Evolutionary conservation across 2,888 invertebrate species (phyloP).

Genomic region (Eristalis pertinax): DNA sequence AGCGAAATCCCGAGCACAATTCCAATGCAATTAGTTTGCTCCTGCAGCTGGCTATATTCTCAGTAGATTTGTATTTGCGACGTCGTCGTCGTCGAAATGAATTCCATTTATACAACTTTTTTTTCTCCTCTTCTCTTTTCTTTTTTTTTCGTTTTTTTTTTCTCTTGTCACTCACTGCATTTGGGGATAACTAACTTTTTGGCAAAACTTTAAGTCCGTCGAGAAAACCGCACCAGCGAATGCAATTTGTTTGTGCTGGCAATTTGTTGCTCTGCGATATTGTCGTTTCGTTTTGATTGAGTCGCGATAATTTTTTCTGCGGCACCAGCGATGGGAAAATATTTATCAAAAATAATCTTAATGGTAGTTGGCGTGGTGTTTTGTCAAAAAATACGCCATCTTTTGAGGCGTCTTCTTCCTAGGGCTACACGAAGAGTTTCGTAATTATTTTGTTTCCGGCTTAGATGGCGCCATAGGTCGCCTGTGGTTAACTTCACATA

Average conservation of each 20-base stretch:
- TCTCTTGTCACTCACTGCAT: slow-evolving; percentile 47
- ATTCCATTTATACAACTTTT: slow-evolving; percentile 41
- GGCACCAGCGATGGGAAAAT: slow-evolving; percentile 45
- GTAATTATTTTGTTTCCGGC: slow-evolving; percentile 73
- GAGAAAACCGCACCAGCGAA: background rate
- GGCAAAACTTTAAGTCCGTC: slow-evolving; percentile 24
- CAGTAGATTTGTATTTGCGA: slow-evolving; percentile 37
- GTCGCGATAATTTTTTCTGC: slow-evolving; percentile 32
- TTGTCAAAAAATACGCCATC: slow-evolving; percentile 77
- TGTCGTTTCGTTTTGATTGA: background rate
- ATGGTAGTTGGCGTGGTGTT: slow-evolving; percentile 72
- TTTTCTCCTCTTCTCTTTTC: slow-evolving; percentile 4
- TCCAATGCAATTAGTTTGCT: slow-evolving; percentile 7
- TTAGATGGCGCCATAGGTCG: slow-evolving; percentile 74
- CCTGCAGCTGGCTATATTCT: background rate
- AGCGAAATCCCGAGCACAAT: background rate
- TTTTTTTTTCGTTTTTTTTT: background rate
- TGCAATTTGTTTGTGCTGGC: background rate
- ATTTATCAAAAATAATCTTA: slow-evolving; percentile 69
- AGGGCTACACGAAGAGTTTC: slow-evolving; percentile 63
- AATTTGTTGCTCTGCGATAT: slow-evolving; percentile 26
- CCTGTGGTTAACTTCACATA: background rate
- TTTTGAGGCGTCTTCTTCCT: slow-evolving; percentile 77
- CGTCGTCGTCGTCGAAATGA: slow-evolving; percentile 25
- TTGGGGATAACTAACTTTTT: slow-evolving; percentile 11